Evolutionary conservation across 2,797 vertebrate genomes (phyloP), one percentile per base, ranked within the genome.

Genomic region (Alcedo quadribrachys): DNA sequence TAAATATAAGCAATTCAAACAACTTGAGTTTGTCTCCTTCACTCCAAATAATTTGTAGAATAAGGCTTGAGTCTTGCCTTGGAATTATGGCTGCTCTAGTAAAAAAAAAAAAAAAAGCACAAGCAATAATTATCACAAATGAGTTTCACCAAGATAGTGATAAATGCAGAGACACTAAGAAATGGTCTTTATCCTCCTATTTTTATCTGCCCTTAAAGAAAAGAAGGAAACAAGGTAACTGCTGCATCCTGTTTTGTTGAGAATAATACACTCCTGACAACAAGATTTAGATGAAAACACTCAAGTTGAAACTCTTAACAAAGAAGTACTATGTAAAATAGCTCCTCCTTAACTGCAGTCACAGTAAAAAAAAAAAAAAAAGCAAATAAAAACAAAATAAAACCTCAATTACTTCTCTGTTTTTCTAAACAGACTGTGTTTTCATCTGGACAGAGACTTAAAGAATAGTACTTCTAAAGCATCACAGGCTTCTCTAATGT

Each of bases 401-500:
- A 35, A 76, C 58, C 35, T 88, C 54, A 51, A 10, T 83, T 83
- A 37, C n/a, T 74, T 54, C 42, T 75, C 65, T 67, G 24, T 68
- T 82, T 82, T 82, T 90, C 81, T 77, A 85, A 82, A 83, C 51
- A 82, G 37, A 37, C 50, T 46, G 30, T 33, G 3, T 87, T 92
- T 94, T 83, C 79, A 85, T 66, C 76, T 28, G 14, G 60, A 82
- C 25, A 92, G 30, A 71, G 35, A 81, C 69, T 90, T 90, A 83
- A 90, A 92, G 55, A 85, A 73, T 46, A 79, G 60, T 63, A 53
- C 22, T 92, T 89, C 81, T 73, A 73, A 90, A 82, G 67, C 69
- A 62, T 48, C 33, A 60, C 32, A 89, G 79, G 51, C 73, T 89
- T 76, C 86, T 92, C 60, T 81, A 94, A 94, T 90, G 69, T 60